Evolutionary conservation across 2,888 invertebrate genomes (phyloP).

Genomic region (Orthosia gothica): DNA sequence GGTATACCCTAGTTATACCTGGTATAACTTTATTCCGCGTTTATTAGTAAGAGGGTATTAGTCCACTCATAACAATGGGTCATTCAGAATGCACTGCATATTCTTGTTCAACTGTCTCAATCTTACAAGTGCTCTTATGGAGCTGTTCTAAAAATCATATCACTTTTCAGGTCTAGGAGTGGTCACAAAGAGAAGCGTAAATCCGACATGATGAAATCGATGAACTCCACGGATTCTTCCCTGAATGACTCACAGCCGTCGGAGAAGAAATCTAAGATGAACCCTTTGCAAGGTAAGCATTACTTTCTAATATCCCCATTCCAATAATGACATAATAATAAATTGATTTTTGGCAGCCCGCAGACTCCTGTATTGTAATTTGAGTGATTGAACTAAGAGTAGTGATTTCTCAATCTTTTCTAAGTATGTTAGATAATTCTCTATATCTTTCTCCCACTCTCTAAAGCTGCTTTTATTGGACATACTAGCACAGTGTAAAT

Average conservation of each 20-base stretch:
- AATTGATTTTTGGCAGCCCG: constrained; percentile 25
- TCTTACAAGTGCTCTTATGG: not conserved
- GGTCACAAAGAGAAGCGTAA: constrained; percentile 92
- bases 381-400: constrained; percentile 3
- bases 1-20: too few relatives aligned
- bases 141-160: not conserved
- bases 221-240: constrained; percentile 82
- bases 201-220: constrained; percentile 87
- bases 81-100: too few relatives aligned
- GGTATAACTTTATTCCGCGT: too few relatives aligned
- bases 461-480: not conserved
- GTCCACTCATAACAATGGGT: too few relatives aligned
- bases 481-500: not conserved
- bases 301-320: not conserved
- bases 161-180: constrained; percentile 91
- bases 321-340: constrained; percentile 2
- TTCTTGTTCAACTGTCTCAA: too few relatives aligned
- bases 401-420: not conserved
- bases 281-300: constrained; percentile 87
- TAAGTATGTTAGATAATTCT: not conserved
- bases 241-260: constrained; percentile 84
- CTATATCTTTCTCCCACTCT: not conserved
- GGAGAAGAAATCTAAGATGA: constrained; percentile 88
- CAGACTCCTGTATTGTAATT: not conserved
- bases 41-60: too few relatives aligned